phyloP scores from a whole-genome alignment of 2,888 invertebrate genomes.

The Agapostemon virescens region DNA sequence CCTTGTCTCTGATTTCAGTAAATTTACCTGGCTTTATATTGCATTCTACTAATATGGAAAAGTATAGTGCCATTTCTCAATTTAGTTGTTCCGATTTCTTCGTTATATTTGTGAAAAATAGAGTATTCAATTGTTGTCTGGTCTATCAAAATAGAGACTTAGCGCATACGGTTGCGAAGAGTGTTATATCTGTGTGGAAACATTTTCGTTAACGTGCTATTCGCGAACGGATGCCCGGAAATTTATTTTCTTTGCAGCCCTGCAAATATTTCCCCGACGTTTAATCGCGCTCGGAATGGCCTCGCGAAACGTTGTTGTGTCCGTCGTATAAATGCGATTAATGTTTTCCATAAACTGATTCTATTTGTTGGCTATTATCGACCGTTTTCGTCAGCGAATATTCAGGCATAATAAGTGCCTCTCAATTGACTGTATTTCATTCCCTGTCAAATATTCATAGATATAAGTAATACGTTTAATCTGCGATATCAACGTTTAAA shows the following conservation, averaged over 20 bases:
- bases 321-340: background rate
- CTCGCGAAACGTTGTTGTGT: slow-evolving; percentile 1
- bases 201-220: slow-evolving; percentile 30
- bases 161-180: background rate
- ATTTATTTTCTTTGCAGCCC: slow-evolving; percentile 36
- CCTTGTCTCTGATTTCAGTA: too few relatives aligned
- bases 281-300: slow-evolving; percentile 24
- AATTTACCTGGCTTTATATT: too few relatives aligned
- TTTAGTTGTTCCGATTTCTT: background rate
- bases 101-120: background rate
- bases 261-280: slow-evolving; percentile 28
- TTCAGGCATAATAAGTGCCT: slow-evolving; percentile 15
- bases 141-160: background rate
- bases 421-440: background rate
- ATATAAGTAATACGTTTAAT: background rate
- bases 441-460: background rate
- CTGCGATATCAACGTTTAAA: background rate
- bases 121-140: background rate
- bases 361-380: slow-evolving; percentile 8
- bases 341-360: slow-evolving; percentile 1
- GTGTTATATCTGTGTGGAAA: background rate
- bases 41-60: too few relatives aligned
- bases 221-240: slow-evolving; percentile 4
- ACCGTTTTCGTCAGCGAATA: slow-evolving; percentile 1
- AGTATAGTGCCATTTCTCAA: background rate